Percentiles rank a stretch among this genome's conserved stretches.
Evolutionary conservation across 1,140 invertebrate species (phyloP).

Genomic region (Drosophila sp.): DNA sequence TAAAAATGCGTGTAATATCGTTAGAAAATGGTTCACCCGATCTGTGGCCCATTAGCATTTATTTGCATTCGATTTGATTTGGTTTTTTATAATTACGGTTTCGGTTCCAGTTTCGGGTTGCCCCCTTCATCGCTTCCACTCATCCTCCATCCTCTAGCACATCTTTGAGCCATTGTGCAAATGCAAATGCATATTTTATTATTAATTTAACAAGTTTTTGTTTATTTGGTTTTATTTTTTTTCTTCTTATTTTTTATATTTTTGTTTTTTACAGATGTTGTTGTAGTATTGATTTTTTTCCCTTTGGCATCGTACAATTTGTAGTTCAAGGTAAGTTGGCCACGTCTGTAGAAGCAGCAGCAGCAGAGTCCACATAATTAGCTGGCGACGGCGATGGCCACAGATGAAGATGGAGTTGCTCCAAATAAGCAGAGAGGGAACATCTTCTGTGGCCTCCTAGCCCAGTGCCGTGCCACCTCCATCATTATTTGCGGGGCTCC

Average conservation of each 20-base stretch:
- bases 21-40: not conserved
- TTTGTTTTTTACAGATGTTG: slow-evolving; percentile 24
- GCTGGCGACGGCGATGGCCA: slow-evolving; percentile 26
- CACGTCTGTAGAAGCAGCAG: not conserved
- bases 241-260: not conserved
- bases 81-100: slow-evolving; percentile 20
- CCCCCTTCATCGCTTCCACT: not conserved
- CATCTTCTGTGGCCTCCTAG: not conserved
- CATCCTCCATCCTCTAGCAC: slow-evolving; percentile 16
- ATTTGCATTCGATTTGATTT: slow-evolving; percentile 53
- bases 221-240: slow-evolving; percentile 29
- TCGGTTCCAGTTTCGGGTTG: slow-evolving; percentile 18
- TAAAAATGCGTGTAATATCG: not conserved
- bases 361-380: slow-evolving; percentile 52
- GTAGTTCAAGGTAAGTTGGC: slow-evolving; percentile 74
- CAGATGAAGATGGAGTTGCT: not conserved
- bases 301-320: slow-evolving; percentile 53
- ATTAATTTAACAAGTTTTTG: slow-evolving; percentile 73
- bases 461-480: not conserved
- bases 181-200: slow-evolving; percentile 51
- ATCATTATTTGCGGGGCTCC: not conserved
- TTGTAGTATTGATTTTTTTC: not conserved
- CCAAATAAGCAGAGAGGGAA: not conserved
- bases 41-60: slow-evolving; percentile 27
- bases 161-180: slow-evolving; percentile 14